Evolutionary conservation across 2,888 invertebrate genomes (phyloP).

Genomic region (Pseudoips prasinana): DNA sequence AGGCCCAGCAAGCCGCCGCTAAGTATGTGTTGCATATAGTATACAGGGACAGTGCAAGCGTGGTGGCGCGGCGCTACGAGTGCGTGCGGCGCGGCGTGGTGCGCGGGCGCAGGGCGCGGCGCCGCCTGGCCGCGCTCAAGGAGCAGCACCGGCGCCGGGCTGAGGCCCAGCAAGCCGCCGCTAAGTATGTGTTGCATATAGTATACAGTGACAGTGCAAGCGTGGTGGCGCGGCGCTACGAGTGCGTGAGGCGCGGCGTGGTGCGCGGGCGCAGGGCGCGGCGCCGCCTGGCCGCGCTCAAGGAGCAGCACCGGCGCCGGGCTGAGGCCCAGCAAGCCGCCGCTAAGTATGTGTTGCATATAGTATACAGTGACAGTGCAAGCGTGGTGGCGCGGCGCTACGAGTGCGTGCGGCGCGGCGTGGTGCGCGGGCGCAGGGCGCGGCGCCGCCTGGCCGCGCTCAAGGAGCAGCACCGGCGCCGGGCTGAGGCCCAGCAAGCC

Average conservation of each 20-base stretch:
- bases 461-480: slow-evolving; percentile 87
- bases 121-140: too few species aligned
- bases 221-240: slow-evolving; percentile 83
- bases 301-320: slow-evolving; percentile 87
- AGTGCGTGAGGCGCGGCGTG: neutral
- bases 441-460: slow-evolving; percentile 84
- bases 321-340: slow-evolving; percentile 88
- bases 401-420: neutral
- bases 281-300: slow-evolving; percentile 83
- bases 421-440: slow-evolving; percentile 86
- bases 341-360: slow-evolving; percentile 63
- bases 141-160: too few species aligned
- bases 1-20: slow-evolving; percentile 86
- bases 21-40: slow-evolving; percentile 57
- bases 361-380: slow-evolving; percentile 81
- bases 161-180: too few species aligned
- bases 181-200: too few species aligned
- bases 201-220: slow-evolving; percentile 82
- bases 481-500: slow-evolving; percentile 87
- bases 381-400: slow-evolving; percentile 85
- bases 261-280: slow-evolving; percentile 88
- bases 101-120: slow-evolving; percentile 52
- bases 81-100: slow-evolving; percentile 84
- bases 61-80: slow-evolving; percentile 69
- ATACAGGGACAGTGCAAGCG: too few species aligned